Conservation (phyloP, 2,113 vertebrate genomes). For the Platanista minor region DNA sequence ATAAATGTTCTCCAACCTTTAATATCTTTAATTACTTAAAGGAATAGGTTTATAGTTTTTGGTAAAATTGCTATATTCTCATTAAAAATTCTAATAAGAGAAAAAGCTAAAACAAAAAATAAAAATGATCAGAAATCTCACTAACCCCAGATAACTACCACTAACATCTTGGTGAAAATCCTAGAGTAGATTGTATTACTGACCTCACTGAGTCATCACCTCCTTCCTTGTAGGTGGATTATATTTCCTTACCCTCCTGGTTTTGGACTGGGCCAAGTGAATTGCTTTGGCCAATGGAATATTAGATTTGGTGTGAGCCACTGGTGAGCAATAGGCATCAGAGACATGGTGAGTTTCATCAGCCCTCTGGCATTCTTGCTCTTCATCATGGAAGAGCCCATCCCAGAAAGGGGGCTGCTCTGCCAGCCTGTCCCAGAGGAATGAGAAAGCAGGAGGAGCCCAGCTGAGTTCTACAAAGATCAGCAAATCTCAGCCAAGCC, state of each 20-base stretch:
- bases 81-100: background rate
- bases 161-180: background rate
- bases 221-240: background rate
- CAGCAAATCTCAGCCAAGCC: background rate
- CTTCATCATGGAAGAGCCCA: background rate
- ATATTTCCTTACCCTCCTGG: background rate
- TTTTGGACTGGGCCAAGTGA: background rate
- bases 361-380: background rate
- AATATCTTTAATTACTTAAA: background rate
- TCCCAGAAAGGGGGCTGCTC: background rate
- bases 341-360: background rate
- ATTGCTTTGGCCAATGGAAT: background rate
- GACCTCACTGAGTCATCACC: background rate
- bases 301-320: background rate
- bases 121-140: background rate
- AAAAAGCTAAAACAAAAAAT: background rate
- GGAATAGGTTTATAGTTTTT: background rate
- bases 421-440: background rate
- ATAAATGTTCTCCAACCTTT: background rate
- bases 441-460: background rate
- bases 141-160: background rate
- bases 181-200: background rate
- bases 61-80: background rate
- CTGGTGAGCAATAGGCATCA: background rate
- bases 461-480: background rate